Base-by-base conservation (phyloP, 1,140 invertebrate genomes). In the Pachyrhynchus sulphureomaculatus region DNA sequence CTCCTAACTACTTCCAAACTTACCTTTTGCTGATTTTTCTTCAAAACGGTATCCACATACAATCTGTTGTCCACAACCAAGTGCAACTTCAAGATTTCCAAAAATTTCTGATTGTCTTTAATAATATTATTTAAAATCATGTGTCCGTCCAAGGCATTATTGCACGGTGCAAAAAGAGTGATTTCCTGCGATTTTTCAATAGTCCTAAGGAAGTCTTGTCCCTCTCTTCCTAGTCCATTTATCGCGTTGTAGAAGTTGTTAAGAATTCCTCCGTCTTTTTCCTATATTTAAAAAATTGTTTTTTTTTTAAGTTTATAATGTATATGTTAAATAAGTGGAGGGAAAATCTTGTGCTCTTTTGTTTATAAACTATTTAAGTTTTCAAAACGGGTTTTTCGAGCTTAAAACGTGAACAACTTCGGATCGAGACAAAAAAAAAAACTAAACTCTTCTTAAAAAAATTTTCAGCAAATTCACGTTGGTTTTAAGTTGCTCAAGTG, bases 131-230 rank as follows among this genome's bases (percentile, higher is more conserved):
- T 83, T 0, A 93, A 83, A n/a, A n/a, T n/a, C 4, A 84, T 79
- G 55, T 85, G 81, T 54, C 86, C 85, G 83, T 87, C 84, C 84
- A 88, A 88, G 0, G 93, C 93, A 53, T 88, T 86, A 74, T 96
- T 95, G 65, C 88, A 92, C 0, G 93, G 93, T 0, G 91, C 92
- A 73, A 96, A 93, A 17, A 96, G 79, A 0, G 93, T 95, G 4
- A 93, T 81, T 39, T 91, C 87, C 23, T 83, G 82, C 42, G 84
- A 82, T 33, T 81, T 78, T 36, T 81, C 86, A n/a, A 93, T 83
- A 34, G 83, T 83, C 54, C 84, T 81, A 72, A 91, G 80, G 66
- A 94, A 90, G 39, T 89, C 86, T 29, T 86, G 81, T 6, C 86
- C 89, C 58, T 84, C 80, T 24, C 84, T 82, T 4, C 85, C 88